Conservation (phyloP, 2,888 invertebrate species). For the Oxyscelio sp. region DNA sequence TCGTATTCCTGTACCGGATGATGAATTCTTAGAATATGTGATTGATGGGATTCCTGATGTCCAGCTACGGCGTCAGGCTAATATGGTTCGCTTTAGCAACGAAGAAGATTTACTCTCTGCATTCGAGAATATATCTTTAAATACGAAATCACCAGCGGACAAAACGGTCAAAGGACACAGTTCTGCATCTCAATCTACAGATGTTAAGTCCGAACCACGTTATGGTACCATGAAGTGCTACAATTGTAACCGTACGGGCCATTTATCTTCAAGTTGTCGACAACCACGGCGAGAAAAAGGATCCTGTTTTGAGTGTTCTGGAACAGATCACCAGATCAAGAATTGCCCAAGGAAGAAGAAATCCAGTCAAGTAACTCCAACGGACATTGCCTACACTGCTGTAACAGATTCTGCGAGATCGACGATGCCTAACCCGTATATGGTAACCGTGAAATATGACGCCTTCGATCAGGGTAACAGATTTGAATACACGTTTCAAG, state of each 20-base stretch:
- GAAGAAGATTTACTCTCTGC: conserved; percentile 13
- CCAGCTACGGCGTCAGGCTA: conserved; percentile 53
- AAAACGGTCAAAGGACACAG: background rate
- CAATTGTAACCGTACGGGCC: conserved; percentile 29
- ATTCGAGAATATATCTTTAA: conserved; percentile 8
- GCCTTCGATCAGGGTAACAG: conserved; percentile 3
- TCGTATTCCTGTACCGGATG: conserved; percentile 44
- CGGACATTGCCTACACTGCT: conserved; percentile 7
- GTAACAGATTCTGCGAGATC: background rate
- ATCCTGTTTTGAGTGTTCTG: conserved; percentile 34
- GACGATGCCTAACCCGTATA: conserved; percentile 2
- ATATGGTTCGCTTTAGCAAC: conserved; percentile 47
- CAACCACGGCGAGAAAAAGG: conserved; percentile 27
- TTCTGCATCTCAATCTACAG: background rate
- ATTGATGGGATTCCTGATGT: conserved; percentile 64
- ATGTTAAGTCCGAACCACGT: background rate
- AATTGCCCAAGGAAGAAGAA: conserved; percentile 37
- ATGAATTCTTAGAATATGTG: conserved; percentile 68
- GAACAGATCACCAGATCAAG: conserved; percentile 7
- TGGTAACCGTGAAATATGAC: conserved; percentile 9
- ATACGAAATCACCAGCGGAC: background rate
- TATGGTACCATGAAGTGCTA: conserved; percentile 14
- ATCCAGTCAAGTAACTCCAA: background rate
- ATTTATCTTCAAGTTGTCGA: background rate
- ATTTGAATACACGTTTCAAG: background rate